These are phyloP conservation scores for Heliconius cydno DNA, from an alignment of 2,888 invertebrate genomes.

Conservation along the genomic window DNA sequence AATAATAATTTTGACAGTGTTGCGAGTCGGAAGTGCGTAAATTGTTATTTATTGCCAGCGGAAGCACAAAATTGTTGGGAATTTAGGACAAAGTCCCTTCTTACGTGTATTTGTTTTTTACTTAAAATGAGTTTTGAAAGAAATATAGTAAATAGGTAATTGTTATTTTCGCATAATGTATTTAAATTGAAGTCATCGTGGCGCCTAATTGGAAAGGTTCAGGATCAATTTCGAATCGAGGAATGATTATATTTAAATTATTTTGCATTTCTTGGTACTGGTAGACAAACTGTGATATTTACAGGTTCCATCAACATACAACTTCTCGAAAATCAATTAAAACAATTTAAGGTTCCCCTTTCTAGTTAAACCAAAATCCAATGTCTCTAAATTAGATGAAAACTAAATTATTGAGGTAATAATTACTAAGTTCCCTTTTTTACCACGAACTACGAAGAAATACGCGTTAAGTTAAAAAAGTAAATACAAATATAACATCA, in stretches of 20 bases:
- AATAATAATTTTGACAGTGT: slow-evolving; percentile 51
- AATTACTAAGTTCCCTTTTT: background rate
- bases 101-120: slow-evolving; percentile 24
- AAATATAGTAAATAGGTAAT: background rate
- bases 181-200: no score
- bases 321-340: no score
- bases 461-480: slow-evolving; percentile 44
- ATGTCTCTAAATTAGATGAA: background rate
- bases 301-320: no score
- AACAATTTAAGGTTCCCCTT: background rate
- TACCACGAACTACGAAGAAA: no score
- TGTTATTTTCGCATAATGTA: background rate
- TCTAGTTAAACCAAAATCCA: background rate
- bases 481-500: slow-evolving; percentile 44
- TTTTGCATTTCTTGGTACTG: no score
- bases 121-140: slow-evolving; percentile 24
- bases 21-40: slow-evolving; percentile 48
- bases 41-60: slow-evolving; percentile 50
- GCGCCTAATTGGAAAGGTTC: no score
- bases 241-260: no score
- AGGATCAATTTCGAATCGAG: no score
- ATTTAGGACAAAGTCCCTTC: slow-evolving; percentile 44
- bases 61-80: slow-evolving; percentile 45
- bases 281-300: no score
- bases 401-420: background rate